These are phyloP conservation scores for Bettongia penicillata DNA, from an alignment of 2,113 vertebrate species.

Conservation along the genomic window DNA sequence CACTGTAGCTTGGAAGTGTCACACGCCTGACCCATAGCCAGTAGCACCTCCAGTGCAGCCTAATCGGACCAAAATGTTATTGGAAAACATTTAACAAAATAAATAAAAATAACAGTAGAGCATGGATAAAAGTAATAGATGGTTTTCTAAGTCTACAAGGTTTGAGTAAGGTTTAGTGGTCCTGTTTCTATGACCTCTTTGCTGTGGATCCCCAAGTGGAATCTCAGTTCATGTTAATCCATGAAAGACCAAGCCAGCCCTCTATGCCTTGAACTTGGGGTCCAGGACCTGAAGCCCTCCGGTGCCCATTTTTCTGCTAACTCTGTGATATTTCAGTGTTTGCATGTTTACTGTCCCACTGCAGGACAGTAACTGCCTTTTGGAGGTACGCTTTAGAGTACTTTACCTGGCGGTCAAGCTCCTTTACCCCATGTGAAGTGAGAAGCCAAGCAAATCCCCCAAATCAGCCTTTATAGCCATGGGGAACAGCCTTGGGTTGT, in stretches of 20 bases:
- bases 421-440: neutral
- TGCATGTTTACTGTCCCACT: constrained; percentile 9
- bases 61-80: neutral
- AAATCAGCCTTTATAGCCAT: neutral
- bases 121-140: neutral
- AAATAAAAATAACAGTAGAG: neutral
- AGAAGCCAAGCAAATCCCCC: neutral
- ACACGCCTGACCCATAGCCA: neutral
- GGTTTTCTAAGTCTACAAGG: neutral
- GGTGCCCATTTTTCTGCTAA: neutral
- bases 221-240: neutral
- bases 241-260: neutral
- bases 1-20: neutral
- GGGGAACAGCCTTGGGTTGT: neutral
- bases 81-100: neutral
- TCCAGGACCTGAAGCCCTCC: neutral
- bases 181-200: neutral
- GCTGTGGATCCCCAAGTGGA: neutral
- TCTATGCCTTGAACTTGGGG: neutral
- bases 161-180: neutral
- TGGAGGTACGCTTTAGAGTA: neutral
- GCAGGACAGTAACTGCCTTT: constrained; percentile 15
- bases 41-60: neutral
- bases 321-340: neutral
- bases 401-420: neutral